phyloP scores from a whole-genome alignment of 64 coral and sea anemone species.

The Montipora efflorescens region DNA sequence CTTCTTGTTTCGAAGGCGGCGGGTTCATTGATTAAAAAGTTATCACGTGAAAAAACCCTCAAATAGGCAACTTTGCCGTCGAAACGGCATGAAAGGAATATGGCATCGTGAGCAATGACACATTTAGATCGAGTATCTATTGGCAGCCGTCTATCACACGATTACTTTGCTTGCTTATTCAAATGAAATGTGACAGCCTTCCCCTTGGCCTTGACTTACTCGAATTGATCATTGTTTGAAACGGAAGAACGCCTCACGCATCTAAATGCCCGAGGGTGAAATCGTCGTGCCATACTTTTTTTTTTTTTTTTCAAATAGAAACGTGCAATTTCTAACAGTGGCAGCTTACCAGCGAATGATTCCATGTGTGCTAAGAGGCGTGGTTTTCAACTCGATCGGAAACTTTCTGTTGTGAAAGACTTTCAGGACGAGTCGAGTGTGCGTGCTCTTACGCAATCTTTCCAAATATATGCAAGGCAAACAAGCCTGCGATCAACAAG shows the following conservation, averaged over 20 bases:
- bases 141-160: neutral
- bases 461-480: neutral
- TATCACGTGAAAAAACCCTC: no score
- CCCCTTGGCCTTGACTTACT: constrained; percentile 22
- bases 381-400: no score
- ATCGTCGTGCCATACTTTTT: neutral
- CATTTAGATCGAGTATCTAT: neutral
- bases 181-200: neutral
- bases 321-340: neutral
- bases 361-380: no score
- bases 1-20: no score
- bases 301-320: neutral
- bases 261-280: neutral
- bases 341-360: neutral
- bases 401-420: neutral
- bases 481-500: neutral
- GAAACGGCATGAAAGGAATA: neutral
- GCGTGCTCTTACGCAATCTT: neutral
- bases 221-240: neutral
- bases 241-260: neutral
- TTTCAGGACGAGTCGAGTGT: neutral
- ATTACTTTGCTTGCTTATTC: constrained; percentile 13
- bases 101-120: neutral
- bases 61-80: neutral
- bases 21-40: no score